Base-by-base conservation (phyloP, 2,888 invertebrate species). In the Notodromas monacha region DNA sequence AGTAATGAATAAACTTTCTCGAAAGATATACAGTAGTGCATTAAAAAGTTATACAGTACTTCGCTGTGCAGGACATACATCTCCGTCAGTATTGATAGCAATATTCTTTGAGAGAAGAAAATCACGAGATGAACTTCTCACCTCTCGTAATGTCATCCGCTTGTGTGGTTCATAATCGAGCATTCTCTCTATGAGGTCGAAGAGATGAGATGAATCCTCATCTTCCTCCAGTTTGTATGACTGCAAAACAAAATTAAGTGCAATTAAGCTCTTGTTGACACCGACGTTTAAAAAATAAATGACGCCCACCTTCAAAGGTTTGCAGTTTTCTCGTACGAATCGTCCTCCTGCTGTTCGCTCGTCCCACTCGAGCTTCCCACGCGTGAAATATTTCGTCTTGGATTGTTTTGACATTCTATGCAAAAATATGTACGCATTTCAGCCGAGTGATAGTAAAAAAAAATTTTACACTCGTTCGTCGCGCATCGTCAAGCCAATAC, bases 311-410 rank as follows among this genome's bases (percentile, higher is more conserved):
- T 65, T 57, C 41, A 96, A 55, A 32, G 86, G 86, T 59, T 84
- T 86, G 56, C 92, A 92, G 51, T 86, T 86, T 50, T 89, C 86
- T 43, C 84, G 63, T 26, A 99, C 92, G 48, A 92, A 99, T 55
- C 84, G 67, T 32, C 89, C 92, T 35, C 84, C 79, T 30, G 77
- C 73, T 45, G 77, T 79, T 48, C 81, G 77, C 41, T 81, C 79
- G 49, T 89, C 84, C 92, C 92, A 96, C 52, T 84, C 84, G 46
- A 96, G 60, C 56, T 76, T 74, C 32, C 86, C 86, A 49, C 84
- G 74, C 55, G 84, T 79, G 55, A 92, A 96, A 54, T 92, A 96
- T 56, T 84, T 86, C 41, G 84, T 86, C 57, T 81, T 77, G 35
- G 76, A 74, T 58, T 73, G 74, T 39, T 67, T 58, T 30, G 68